Conservation (phyloP, 2,113 vertebrate genomes). For the Burhinus bistriatus region DNA sequence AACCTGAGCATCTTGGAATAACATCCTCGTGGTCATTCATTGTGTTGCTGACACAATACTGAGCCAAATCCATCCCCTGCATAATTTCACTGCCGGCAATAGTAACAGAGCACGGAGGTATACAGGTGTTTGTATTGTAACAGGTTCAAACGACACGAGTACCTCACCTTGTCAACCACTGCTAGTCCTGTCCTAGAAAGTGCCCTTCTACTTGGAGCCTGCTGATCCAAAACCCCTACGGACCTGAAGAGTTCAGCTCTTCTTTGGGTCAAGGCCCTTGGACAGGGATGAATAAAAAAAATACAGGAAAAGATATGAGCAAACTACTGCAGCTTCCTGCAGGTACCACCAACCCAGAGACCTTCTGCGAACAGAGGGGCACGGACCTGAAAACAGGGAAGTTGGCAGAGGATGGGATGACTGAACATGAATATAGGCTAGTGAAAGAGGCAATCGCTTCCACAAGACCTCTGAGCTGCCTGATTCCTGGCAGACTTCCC, state of each 20-base stretch:
- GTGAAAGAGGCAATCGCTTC: conserved; percentile 5
- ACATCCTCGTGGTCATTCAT: not conserved
- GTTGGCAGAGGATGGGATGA: not conserved
- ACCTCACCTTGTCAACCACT: not conserved
- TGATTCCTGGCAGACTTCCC: conserved; percentile 31
- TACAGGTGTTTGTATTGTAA: not conserved
- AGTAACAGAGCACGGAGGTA: not conserved
- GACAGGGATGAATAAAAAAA: not conserved
- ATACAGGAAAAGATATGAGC: not conserved
- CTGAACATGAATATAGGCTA: not conserved
- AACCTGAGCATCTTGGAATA: not conserved
- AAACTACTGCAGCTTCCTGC: not conserved
- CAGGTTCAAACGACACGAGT: not conserved
- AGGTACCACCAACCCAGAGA: not conserved
- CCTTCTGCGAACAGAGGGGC: not conserved
- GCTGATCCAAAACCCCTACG: not conserved
- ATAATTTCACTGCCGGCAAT: not conserved
- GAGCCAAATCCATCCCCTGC: not conserved
- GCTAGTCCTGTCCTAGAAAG: not conserved
- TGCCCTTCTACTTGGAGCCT: not conserved
- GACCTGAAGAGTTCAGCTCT: not conserved
- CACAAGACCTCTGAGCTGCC: conserved; percentile 29
- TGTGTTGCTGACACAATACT: not conserved
- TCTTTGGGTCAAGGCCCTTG: not conserved
- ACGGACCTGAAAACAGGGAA: not conserved